These are phyloP conservation scores for Xiphydria camelus DNA, from an alignment of 2,888 invertebrate species.

Conservation along the genomic window DNA sequence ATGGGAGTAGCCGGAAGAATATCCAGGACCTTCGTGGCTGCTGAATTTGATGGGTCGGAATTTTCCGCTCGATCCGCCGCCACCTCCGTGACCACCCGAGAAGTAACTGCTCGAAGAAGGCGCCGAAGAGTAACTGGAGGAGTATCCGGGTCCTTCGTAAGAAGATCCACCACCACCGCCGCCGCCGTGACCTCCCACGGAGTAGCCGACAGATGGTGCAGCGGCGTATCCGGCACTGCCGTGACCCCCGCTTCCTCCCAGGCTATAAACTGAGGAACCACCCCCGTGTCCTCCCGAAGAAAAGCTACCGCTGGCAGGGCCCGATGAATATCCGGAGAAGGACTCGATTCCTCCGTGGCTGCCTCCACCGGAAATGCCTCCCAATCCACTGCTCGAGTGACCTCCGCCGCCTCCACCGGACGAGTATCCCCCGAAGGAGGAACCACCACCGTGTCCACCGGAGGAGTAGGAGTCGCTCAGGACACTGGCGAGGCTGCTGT, in stretches of 20 bases:
- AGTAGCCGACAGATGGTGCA: conserved; percentile 12
- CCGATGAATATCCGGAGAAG: conserved; percentile 3
- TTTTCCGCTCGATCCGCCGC: background rate
- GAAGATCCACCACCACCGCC: background rate
- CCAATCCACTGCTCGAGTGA: background rate
- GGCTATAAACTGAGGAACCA: background rate
- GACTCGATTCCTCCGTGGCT: conserved; percentile 15
- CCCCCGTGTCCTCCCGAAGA: conserved; percentile 10
- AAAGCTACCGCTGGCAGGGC: conserved; percentile 5
- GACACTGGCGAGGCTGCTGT: conserved; percentile 10
- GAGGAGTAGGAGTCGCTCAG: background rate
- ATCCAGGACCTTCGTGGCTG: background rate
- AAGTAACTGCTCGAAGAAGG: background rate
- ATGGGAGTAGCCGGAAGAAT: conserved; percentile 1
- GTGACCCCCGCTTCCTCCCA: conserved; percentile 9
- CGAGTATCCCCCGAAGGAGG: background rate
- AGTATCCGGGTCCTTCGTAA: background rate
- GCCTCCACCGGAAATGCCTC: background rate
- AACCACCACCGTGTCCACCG: conserved; percentile 11
- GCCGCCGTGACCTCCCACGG: conserved; percentile 10
- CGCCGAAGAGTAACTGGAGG: conserved; percentile 1
- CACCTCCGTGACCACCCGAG: conserved; percentile 1
- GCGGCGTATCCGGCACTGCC: conserved; percentile 14
- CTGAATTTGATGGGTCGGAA: conserved; percentile 5
- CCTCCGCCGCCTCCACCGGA: background rate